These are phyloP conservation scores for Drosophila ficusphila DNA, from an alignment of 1,140 invertebrate genomes.

Conservation along the genomic window DNA sequence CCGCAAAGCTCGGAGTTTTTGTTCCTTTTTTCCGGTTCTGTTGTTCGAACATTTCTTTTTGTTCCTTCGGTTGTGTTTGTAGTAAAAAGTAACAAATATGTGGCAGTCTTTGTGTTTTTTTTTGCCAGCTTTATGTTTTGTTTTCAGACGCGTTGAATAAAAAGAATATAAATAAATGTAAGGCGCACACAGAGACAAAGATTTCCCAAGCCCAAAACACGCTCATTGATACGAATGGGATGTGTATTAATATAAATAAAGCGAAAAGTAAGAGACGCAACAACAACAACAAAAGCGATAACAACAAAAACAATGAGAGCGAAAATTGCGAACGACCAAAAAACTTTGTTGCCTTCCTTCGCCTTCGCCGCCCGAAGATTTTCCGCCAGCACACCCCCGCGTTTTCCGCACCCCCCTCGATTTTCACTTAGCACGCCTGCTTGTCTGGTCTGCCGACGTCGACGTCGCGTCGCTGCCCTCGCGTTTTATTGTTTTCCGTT, in stretches of 20 bases:
- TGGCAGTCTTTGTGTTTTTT: slow-evolving; percentile 43
- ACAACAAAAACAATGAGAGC: slow-evolving; percentile 33
- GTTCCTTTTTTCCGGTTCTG: slow-evolving; percentile 7
- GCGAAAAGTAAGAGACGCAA: slow-evolving; percentile 60
- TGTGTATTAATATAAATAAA: slow-evolving; percentile 74
- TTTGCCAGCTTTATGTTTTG: slow-evolving; percentile 24
- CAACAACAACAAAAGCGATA: no score
- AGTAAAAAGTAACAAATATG: slow-evolving; percentile 64
- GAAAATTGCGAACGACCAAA: slow-evolving; percentile 50
- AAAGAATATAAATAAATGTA: slow-evolving; percentile 73
- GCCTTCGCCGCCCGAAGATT: background rate
- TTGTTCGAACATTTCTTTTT: slow-evolving; percentile 43
- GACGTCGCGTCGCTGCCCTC: slow-evolving; percentile 20
- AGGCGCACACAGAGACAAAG: slow-evolving; percentile 23
- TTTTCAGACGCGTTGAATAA: slow-evolving; percentile 59
- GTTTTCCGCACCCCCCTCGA: slow-evolving; percentile 14
- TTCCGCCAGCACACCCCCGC: background rate
- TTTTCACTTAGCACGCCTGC: slow-evolving; percentile 60
- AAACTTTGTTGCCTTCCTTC: slow-evolving; percentile 39
- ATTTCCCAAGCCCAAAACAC: slow-evolving; percentile 24
- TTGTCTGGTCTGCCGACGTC: slow-evolving; percentile 63
- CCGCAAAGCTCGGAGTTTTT: slow-evolving; percentile 19
- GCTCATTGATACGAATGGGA: slow-evolving; percentile 27
- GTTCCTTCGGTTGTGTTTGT: slow-evolving; percentile 28
- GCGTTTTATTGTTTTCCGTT: slow-evolving; percentile 77